Evolutionary conservation across 1,140 invertebrate species (phyloP), one percentile per base, ranked within the genome.

Genomic region (Platyscapa corneri): DNA sequence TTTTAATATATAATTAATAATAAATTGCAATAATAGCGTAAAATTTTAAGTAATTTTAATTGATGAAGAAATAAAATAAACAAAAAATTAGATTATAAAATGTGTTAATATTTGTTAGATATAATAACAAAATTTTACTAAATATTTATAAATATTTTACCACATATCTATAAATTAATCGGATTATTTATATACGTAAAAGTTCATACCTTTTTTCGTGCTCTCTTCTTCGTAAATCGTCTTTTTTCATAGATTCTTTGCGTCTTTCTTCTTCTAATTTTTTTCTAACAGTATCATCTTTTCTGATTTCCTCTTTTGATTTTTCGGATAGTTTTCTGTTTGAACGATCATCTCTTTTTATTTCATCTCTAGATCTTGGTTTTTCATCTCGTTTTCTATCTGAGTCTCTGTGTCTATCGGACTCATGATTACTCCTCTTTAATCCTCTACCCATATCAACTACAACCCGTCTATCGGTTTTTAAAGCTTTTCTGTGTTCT

Each of bases 391-490:
- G 89, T 80, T 72, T 82, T 79, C 89, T 91, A 34, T 92, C 90
- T 0, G 34, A 78, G 0, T 93, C 89, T 88, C 90, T 83, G 88
- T 90, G 87, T 83, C 87, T 91, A 20, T 92, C 90, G 34, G 83
- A 82, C 88, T 87, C 88, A 93, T 92, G 90, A 83, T 89, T 64
- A 78, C 87, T 85, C 85, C 88, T 90, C 90, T 39, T 91, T 85
- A 86, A 23, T 82, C 78, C 88, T 89, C 90, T 89, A 56, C 94
- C 93, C 89, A 92, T 93, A 72, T 94, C 93, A 49, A 93, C 90
- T 23, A 92, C 89, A 49, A 93, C 93, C 6, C 92, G 90, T 84
- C 93, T 90, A 34, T 94, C 92, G 0, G 88, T 86, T 88, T 92
- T 92, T 27, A 89, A n/a, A 32, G 91, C n/a, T 85, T 92, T 93